A percentile compares a stretch with the other conserved stretches of the same genome.
phyloP scores from a whole-genome alignment of 2,888 invertebrate genomes.

The Morinoia aosen region DNA sequence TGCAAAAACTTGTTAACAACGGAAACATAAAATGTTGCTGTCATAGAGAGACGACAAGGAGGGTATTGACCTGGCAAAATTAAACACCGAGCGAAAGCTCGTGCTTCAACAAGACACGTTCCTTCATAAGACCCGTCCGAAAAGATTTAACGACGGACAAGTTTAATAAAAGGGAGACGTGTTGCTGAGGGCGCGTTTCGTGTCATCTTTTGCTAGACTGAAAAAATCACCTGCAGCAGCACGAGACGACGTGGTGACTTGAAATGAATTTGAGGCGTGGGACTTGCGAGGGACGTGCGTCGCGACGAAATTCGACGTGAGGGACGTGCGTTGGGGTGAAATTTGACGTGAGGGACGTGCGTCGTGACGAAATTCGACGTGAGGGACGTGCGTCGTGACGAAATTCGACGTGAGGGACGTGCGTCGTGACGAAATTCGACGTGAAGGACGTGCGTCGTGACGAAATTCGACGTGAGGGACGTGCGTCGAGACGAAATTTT shows the following conservation, averaged over 20 bases:
- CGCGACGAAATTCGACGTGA: too few relatives aligned
- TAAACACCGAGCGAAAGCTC: background rate
- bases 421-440: too few relatives aligned
- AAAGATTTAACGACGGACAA: constrained; percentile 48
- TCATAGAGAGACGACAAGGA: background rate
- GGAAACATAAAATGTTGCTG: background rate
- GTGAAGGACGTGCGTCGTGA: too few relatives aligned
- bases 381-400: too few relatives aligned
- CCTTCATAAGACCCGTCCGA: constrained; percentile 27
- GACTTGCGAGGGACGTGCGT: background rate
- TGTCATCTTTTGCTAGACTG: background rate
- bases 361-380: too few relatives aligned
- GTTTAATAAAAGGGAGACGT: constrained; percentile 36
- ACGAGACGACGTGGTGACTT: background rate
- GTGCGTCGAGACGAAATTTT: too few relatives aligned
- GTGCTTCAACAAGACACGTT: constrained; percentile 8
- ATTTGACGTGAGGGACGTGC: too few relatives aligned
- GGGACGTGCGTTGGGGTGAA: too few relatives aligned
- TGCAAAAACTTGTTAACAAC: background rate
- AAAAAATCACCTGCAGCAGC: background rate
- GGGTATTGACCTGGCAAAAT: background rate
- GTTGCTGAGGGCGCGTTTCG: constrained; percentile 5
- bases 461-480: too few relatives aligned
- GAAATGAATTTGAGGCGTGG: background rate
- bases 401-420: too few relatives aligned